Conservation (phyloP, 2,113 vertebrate genomes). For the Gymnogyps californianus region DNA sequence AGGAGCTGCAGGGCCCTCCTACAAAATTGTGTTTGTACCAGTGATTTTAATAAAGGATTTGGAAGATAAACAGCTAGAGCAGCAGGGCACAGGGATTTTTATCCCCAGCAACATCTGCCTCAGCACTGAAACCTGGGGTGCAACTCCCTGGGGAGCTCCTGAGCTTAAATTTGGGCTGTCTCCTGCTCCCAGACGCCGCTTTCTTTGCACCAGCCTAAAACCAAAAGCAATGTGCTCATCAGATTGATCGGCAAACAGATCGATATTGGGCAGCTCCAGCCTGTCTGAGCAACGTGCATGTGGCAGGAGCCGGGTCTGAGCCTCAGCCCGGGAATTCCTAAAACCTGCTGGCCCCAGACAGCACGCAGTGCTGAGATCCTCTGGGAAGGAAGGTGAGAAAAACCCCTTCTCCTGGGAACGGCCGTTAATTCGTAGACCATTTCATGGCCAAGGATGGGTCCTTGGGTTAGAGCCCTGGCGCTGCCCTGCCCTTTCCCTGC, state of each 20-base stretch:
- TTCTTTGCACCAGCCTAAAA: neutral
- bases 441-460: neutral
- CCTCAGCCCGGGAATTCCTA: neutral
- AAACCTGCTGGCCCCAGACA: neutral
- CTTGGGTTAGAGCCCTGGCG: neutral
- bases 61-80: neutral
- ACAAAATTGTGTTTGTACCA: neutral
- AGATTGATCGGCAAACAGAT: neutral
- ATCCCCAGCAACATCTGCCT: neutral
- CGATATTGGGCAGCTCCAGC: neutral
- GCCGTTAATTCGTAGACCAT: no score
- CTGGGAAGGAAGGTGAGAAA: neutral
- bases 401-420: rapidly evolving
- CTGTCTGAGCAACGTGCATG: neutral
- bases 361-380: neutral
- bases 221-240: neutral
- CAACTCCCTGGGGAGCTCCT: neutral
- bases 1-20: neutral
- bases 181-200: neutral
- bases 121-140: neutral
- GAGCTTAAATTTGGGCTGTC: neutral
- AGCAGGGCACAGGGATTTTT: neutral
- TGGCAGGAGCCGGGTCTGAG: neutral
- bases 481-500: neutral
- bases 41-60: neutral